These are phyloP conservation scores for Okapia johnstoni DNA, from an alignment of 2,113 vertebrate species.

Conservation along the genomic window DNA sequence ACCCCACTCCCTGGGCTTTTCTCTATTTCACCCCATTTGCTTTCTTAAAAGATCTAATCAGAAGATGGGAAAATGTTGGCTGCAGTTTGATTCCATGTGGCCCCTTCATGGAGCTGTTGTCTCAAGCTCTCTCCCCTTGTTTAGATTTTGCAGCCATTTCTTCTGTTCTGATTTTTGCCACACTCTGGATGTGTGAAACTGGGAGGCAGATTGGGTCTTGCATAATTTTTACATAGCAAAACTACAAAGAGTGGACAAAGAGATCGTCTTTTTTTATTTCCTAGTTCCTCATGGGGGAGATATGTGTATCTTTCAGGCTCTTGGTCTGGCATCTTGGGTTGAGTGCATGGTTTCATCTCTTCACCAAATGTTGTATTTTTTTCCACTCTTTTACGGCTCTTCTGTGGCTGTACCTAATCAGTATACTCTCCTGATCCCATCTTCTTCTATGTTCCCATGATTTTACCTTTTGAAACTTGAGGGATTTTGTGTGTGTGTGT, in stretches of 20 bases:
- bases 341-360: not conserved
- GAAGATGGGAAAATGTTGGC: not conserved
- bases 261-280: not conserved
- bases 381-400: not conserved
- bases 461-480: not conserved
- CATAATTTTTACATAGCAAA: not conserved
- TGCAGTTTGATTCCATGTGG: not conserved
- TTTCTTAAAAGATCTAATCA: not conserved
- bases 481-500: not conserved
- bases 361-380: not conserved
- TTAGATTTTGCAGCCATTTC: not conserved
- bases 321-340: not conserved
- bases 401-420: not conserved
- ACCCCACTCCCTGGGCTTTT: not conserved
- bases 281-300: not conserved
- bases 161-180: not conserved
- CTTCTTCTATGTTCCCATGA: not conserved
- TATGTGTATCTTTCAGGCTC: not conserved
- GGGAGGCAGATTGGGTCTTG: not conserved
- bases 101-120: not conserved
- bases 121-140: not conserved
- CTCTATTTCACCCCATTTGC: not conserved
- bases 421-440: not conserved
- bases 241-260: not conserved
- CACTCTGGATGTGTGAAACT: not conserved